phyloP scores from a whole-genome alignment of 2,113 vertebrate genomes.

The Tragelaphus scriptus region DNA sequence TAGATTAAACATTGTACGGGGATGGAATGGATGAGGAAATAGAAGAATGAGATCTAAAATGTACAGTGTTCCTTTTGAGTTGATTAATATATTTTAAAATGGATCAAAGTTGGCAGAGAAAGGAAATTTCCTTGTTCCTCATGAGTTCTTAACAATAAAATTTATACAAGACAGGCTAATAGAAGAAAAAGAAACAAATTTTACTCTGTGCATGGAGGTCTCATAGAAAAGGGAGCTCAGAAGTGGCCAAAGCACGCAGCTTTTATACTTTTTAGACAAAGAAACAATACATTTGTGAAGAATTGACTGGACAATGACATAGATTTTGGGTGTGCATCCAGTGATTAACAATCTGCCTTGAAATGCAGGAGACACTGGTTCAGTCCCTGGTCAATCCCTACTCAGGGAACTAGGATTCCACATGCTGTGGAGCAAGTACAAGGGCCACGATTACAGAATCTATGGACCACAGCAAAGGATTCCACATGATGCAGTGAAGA shows the following conservation, averaged over 20 bases:
- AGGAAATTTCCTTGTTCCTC: background rate
- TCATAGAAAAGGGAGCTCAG: background rate
- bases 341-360: background rate
- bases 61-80: background rate
- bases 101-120: background rate
- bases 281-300: background rate
- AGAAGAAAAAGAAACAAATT: background rate
- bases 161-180: background rate
- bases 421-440: background rate
- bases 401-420: background rate
- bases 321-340: background rate
- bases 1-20: background rate
- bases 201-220: rapidly evolving
- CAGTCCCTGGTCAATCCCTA: background rate
- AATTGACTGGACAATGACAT: background rate
- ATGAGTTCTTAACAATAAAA: background rate
- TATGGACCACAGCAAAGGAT: background rate
- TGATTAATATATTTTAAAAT: background rate
- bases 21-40: background rate
- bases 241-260: background rate
- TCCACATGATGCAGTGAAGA: background rate
- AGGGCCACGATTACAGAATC: background rate
- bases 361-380: background rate
- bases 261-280: background rate
- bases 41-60: background rate